Conservation (phyloP, 2,888 invertebrate species). For the Eueremaeus valkanovi region DNA sequence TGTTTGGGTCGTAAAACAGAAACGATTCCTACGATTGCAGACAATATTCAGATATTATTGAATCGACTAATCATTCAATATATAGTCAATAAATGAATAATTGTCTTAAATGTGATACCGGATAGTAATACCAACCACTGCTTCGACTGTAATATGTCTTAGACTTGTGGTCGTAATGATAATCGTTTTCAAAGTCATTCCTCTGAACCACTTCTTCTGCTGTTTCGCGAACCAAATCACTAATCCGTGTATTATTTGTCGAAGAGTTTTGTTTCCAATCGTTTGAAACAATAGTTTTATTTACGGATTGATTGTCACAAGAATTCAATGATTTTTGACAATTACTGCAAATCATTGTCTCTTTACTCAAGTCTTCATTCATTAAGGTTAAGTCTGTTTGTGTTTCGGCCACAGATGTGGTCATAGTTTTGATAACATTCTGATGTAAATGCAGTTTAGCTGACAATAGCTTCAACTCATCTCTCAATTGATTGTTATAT, state of each 20-base stretch:
- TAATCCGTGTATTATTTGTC: conserved; percentile 36
- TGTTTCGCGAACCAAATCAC: conserved; percentile 44
- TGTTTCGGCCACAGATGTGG: neutral
- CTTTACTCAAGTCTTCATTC: neutral
- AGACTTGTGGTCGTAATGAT: conserved; percentile 78
- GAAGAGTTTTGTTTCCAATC: conserved; percentile 20
- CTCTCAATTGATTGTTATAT: conserved; percentile 40
- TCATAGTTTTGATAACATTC: conserved; percentile 13
- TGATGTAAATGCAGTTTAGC: conserved; percentile 40
- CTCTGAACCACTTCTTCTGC: conserved; percentile 41
- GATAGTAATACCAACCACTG: conserved; percentile 84
- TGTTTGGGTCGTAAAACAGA: conserved; percentile 81
- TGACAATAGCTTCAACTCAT: conserved; percentile 40
- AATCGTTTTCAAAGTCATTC: conserved; percentile 51
- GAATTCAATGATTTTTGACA: conserved; percentile 4
- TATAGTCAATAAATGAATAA: neutral
- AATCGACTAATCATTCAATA: too few species aligned
- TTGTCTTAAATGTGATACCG: conserved; percentile 60
- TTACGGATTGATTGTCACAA: too few species aligned
- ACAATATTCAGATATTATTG: too few species aligned
- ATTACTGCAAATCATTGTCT: neutral
- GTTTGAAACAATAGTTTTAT: conserved; percentile 1
- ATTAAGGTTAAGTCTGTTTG: conserved; percentile 21
- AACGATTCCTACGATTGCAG: conserved; percentile 67
- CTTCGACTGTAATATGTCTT: conserved; percentile 84